Base-by-base conservation (phyloP, 2,113 vertebrate species). In the Lamprologus callipterus region DNA sequence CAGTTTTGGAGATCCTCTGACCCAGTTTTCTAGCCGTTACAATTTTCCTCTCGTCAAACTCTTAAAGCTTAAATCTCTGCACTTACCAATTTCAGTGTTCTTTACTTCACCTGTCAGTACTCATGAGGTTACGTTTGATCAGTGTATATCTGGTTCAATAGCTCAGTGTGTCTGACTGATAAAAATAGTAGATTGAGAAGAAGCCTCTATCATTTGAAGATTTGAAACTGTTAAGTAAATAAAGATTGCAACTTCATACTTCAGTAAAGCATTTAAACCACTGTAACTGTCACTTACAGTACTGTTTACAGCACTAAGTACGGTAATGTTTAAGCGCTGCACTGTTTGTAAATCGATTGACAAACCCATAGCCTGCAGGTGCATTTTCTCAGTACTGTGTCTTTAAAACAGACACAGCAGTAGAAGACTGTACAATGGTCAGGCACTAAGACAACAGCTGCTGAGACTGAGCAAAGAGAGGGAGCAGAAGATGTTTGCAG, bases 371-470 rank as follows among this genome's bases (percentile, higher is more conserved):
- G 65, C 21, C 65, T 9, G 13, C n/a, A 16, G n/a, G 63, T 21
- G 65, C 21, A 17, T 45, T 45, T 73, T 45, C 40, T 73, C 37
- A 73, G 21, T 45, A 9, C 13, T 9, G 13, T 9, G 37, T 42
- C 65, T 45, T 70, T 42, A 70, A 70, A 16, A 68, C 12, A 40
- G 63, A 68, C 63, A 23, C 37, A 26, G 37, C 21, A 42, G 13
- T 23, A 10, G 11, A 70, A 68, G 63, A 70, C 65, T 70, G n/a
- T 23, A 45, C 14, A 73, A 45, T 17, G 13, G 37, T 26, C 23
- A 47, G 68, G 0, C 14, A 2, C 21, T 47, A 17, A 1, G 0
- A 17, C 23, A 45, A 2, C 23, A 75, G 40, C 68, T 47, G 65
- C 65, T 40, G 7, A 70, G 12, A 14, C n/a, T 42, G 63, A 21